Conservation (phyloP, 2,113 vertebrate species). For the Tonatia bakeri region DNA sequence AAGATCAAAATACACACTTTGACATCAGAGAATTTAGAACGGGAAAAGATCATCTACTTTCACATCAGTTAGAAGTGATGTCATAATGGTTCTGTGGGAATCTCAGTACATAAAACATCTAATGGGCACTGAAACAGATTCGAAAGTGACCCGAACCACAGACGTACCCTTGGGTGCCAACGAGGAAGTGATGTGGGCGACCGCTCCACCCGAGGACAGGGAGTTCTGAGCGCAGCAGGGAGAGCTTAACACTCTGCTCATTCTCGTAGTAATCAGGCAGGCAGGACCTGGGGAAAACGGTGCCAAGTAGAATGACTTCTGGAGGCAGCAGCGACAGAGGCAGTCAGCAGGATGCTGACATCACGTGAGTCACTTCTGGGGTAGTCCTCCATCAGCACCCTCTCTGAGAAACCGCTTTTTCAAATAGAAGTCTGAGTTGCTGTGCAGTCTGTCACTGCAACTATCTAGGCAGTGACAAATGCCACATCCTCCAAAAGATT, state of each 20-base stretch:
- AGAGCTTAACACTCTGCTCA: neutral
- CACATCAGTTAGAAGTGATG: neutral
- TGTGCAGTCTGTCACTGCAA: neutral
- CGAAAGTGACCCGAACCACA: neutral
- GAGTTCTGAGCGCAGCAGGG: neutral
- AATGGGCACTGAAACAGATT: neutral
- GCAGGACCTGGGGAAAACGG: neutral
- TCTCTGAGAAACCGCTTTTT: neutral
- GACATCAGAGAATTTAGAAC: neutral
- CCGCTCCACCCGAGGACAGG: neutral
- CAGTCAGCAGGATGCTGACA: neutral
- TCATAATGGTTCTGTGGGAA: neutral
- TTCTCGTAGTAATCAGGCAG: rapidly evolving
- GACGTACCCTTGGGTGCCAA: neutral
- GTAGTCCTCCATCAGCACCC: neutral
- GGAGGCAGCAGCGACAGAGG: neutral
- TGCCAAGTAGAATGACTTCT: neutral
- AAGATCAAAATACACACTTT: neutral
- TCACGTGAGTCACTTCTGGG: too few species aligned
- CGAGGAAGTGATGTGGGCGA: neutral
- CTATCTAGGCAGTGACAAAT: neutral
- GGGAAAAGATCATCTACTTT: neutral
- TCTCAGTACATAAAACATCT: neutral
- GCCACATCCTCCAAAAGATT: neutral
- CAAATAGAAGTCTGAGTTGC: neutral